These are phyloP conservation scores for Hiodon tergisus DNA, from an alignment of 2,113 vertebrate genomes.

Conservation along the genomic window DNA sequence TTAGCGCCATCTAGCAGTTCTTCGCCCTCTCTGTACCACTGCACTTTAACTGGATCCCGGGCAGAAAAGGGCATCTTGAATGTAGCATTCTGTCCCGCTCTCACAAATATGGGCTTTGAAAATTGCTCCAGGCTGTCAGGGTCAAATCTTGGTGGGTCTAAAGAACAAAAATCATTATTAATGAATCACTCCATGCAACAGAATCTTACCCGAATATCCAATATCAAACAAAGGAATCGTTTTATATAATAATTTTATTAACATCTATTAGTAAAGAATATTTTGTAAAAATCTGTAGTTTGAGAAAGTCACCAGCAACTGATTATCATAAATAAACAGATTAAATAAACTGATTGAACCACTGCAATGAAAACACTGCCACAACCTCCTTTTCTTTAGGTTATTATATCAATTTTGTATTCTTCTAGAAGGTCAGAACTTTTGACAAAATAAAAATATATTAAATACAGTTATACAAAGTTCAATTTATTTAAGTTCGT, in stretches of 20 bases:
- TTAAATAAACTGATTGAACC: no score
- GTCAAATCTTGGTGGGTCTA: slow-evolving; percentile 75
- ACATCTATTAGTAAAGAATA: no score
- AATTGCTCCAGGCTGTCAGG: slow-evolving; percentile 62
- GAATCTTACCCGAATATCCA: background rate
- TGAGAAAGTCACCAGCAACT: no score
- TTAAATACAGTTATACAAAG: no score
- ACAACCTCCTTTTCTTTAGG: no score
- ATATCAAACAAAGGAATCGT: background rate
- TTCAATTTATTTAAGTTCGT: no score
- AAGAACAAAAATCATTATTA: slow-evolving; percentile 15
- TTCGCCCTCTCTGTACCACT: slow-evolving; percentile 72
- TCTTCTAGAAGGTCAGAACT: no score
- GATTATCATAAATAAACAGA: no score
- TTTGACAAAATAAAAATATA: no score
- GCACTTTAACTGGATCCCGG: slow-evolving; percentile 65
- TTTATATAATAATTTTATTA: background rate
- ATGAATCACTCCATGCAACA: background rate
- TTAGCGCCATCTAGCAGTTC: slow-evolving; percentile 57
- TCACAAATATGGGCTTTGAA: slow-evolving; percentile 63
- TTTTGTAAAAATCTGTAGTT: no score
- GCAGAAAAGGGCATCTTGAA: slow-evolving; percentile 72
- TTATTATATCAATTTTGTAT: no score
- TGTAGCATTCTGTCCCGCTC: slow-evolving; percentile 61
- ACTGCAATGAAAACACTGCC: no score